phyloP scores from a whole-genome alignment of 2,888 invertebrate species.

The Eupithecia pulchellata region DNA sequence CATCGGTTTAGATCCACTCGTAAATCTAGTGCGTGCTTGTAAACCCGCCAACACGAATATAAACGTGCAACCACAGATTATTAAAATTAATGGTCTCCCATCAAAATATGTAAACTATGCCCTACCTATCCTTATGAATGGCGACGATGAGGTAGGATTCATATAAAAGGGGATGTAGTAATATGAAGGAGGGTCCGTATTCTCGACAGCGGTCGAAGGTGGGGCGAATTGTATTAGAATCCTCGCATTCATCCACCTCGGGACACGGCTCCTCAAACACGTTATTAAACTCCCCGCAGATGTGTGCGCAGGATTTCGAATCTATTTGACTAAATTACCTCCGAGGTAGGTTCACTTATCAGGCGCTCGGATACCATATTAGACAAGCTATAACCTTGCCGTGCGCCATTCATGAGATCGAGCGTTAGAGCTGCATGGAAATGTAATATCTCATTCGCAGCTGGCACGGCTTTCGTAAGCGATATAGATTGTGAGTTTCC shows the following conservation, averaged over 20 bases:
- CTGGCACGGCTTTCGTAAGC: conserved; percentile 51
- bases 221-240: conserved; percentile 64
- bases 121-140: conserved; percentile 74
- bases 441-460: conserved; percentile 58
- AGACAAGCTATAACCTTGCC: conserved; percentile 24
- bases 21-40: conserved; percentile 47
- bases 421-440: conserved; percentile 55
- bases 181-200: conserved; percentile 72
- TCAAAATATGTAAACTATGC: conserved; percentile 76
- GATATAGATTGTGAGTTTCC: conserved; percentile 50
- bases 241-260: conserved; percentile 69
- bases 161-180: conserved; percentile 15
- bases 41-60: conserved; percentile 52
- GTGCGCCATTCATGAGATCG: conserved; percentile 49
- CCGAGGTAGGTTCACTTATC: conserved; percentile 38
- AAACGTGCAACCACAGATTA: conserved; percentile 58
- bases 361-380: conserved; percentile 40
- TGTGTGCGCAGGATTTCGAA: conserved; percentile 63
- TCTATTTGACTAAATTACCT: conserved; percentile 66
- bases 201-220: conserved; percentile 76
- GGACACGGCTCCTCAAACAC: conserved; percentile 75
- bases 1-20: conserved; percentile 41
- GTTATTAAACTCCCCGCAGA: conserved; percentile 74
- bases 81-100: conserved; percentile 72
- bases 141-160: conserved; percentile 61